phyloP scores from a whole-genome alignment of 1,140 invertebrate species.

The Cotesia typhae region DNA sequence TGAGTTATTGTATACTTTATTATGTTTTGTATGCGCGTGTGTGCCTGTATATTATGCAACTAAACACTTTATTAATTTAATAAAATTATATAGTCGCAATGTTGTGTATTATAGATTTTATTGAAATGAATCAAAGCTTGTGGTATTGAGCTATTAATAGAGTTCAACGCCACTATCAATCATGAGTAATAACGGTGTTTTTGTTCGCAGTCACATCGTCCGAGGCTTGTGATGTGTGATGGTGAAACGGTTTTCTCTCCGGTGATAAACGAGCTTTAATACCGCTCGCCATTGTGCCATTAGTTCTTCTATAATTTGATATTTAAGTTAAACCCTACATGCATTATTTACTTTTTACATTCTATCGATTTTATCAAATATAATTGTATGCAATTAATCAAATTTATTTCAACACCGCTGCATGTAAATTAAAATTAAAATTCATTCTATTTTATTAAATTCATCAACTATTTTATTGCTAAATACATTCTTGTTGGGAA shows the following conservation, averaged over 20 bases:
- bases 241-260: conserved; percentile 39
- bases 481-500: too few relatives aligned
- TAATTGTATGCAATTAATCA: background rate
- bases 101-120: conserved; percentile 9
- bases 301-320: conserved; percentile 31
- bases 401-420: too few relatives aligned
- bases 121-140: conserved; percentile 38
- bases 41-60: too few relatives aligned
- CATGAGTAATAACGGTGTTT: conserved; percentile 36
- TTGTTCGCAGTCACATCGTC: conserved; percentile 21
- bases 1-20: too few relatives aligned
- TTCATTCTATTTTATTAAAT: too few relatives aligned
- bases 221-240: conserved; percentile 29
- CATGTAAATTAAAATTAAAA: too few relatives aligned
- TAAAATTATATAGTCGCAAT: background rate
- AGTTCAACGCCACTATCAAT: conserved; percentile 45
- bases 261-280: conserved; percentile 38
- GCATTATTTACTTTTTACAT: background rate
- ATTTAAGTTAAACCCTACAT: background rate
- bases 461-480: too few relatives aligned
- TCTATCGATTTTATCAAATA: conserved; percentile 4
- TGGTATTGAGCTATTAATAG: conserved; percentile 36
- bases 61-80: background rate
- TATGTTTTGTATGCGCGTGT: too few relatives aligned
- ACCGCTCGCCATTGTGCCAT: conserved; percentile 24